phyloP scores from a whole-genome alignment of 2,797 vertebrate genomes.

The Eurystomus glaucurus region DNA sequence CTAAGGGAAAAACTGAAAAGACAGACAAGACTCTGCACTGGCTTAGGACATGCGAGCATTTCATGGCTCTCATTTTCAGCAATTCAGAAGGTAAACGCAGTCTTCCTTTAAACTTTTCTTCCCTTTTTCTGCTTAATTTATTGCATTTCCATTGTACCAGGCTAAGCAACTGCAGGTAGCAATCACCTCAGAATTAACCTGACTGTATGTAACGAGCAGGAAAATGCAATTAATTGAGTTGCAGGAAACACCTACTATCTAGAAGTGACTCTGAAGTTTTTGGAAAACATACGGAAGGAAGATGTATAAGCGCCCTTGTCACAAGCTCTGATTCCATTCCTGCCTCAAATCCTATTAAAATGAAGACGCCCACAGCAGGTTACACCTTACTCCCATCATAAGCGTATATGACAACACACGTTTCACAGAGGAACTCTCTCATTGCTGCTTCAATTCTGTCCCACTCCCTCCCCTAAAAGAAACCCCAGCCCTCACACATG shows the following conservation, averaged over 20 bases:
- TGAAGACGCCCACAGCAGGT: not conserved
- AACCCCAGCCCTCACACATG: accelerated
- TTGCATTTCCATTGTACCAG: not conserved
- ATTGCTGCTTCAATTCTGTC: not conserved
- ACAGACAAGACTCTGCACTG: not conserved
- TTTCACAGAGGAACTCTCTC: not conserved
- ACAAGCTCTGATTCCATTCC: not conserved
- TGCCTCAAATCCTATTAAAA: not conserved
- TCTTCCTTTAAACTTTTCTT: not conserved
- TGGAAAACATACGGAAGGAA: not conserved
- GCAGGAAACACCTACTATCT: not conserved
- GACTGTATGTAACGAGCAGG: not conserved
- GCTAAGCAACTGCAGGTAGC: not conserved
- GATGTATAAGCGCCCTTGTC: not conserved
- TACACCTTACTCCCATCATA: not conserved
- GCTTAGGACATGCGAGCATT: not conserved
- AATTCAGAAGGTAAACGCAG: no score
- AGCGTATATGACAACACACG: accelerated
- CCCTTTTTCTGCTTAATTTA: not conserved
- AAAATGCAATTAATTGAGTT: not conserved
- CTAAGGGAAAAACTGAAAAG: not conserved
- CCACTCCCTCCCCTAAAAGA: accelerated
- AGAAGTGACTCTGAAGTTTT: not conserved
- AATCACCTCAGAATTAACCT: not conserved
- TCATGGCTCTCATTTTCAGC: not conserved